Conservation (phyloP, 92 coral and sea anemone species). For the Phenganax subtilis region DNA sequence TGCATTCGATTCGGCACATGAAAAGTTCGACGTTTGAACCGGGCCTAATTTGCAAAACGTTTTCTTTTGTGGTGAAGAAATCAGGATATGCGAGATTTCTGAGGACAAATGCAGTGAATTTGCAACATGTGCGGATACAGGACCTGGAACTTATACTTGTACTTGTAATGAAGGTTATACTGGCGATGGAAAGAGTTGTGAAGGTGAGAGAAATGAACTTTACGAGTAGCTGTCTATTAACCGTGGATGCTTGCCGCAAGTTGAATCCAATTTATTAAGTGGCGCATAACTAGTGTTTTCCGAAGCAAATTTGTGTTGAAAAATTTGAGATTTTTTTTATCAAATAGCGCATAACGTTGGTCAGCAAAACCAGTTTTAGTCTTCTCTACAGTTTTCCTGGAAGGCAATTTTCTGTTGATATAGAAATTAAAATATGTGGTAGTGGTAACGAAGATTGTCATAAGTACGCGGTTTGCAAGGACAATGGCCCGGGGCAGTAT, state of each 20-base stretch:
- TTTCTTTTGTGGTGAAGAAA: not conserved
- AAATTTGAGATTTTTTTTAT: too few species aligned
- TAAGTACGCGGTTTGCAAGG: slow-evolving; percentile 11
- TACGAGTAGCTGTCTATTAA: not conserved
- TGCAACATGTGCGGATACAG: slow-evolving; percentile 27
- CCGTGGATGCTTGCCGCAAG: not conserved
- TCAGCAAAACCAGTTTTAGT: not conserved
- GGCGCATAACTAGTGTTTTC: too few species aligned
- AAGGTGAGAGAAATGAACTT: not conserved
- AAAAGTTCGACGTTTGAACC: too few species aligned
- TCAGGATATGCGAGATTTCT: slow-evolving; percentile 18
- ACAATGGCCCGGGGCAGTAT: slow-evolving; percentile 32
- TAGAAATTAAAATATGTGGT: slow-evolving; percentile 28
- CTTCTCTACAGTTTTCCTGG: not conserved
- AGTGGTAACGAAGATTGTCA: slow-evolving; percentile 19
- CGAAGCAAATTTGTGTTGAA: too few species aligned
- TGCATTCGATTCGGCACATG: too few species aligned
- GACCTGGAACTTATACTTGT: slow-evolving; percentile 24
- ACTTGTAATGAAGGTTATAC: slow-evolving; percentile 18
- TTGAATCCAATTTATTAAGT: not conserved
- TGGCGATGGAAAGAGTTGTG: slow-evolving; percentile 29
- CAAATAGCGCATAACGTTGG: too few species aligned
- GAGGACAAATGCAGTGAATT: slow-evolving; percentile 19
- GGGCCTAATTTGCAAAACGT: not conserved
- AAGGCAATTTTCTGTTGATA: not conserved